phyloP scores from a whole-genome alignment of 2,888 invertebrate species.

The Alloscopus bannaensis region DNA sequence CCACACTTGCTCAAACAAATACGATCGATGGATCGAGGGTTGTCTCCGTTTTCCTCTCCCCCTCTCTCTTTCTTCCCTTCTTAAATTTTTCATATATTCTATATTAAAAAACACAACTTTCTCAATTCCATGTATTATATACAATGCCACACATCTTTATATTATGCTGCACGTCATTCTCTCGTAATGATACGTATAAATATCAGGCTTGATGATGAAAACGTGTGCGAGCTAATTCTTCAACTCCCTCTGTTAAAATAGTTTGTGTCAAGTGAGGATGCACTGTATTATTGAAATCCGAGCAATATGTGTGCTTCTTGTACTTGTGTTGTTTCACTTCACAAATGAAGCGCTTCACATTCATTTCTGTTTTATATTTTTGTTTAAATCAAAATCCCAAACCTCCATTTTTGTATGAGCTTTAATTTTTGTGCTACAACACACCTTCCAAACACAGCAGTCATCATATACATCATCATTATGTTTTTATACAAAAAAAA shows the following conservation, averaged over 20 bases:
- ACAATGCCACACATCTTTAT: not conserved
- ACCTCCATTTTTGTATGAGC: not conserved
- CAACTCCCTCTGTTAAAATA: not conserved
- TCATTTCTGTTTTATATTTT: not conserved
- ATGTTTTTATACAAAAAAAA: too few relatives aligned
- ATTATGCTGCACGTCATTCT: conserved; percentile 9
- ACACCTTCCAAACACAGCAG: too few relatives aligned
- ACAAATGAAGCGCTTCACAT: not conserved
- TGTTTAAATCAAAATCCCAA: not conserved
- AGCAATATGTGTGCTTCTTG: not conserved
- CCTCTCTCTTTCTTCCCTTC: conserved; percentile 10
- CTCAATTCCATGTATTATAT: not conserved
- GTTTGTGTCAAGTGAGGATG: too few relatives aligned
- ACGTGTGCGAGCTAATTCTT: not conserved
- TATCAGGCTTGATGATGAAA: not conserved
- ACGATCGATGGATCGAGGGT: conserved; percentile 24
- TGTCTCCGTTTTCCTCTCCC: not conserved
- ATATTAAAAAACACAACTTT: not conserved
- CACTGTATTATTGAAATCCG: not conserved
- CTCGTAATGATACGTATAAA: not conserved
- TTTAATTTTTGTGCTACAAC: not conserved
- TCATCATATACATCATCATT: too few relatives aligned
- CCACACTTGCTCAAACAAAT: conserved; percentile 5
- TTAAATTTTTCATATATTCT: conserved; percentile 12
- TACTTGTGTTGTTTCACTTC: not conserved